Evolutionary conservation across 2,888 invertebrate species (phyloP), one percentile per base, ranked within the genome.

Genomic region (Aspidapion aeneum): DNA sequence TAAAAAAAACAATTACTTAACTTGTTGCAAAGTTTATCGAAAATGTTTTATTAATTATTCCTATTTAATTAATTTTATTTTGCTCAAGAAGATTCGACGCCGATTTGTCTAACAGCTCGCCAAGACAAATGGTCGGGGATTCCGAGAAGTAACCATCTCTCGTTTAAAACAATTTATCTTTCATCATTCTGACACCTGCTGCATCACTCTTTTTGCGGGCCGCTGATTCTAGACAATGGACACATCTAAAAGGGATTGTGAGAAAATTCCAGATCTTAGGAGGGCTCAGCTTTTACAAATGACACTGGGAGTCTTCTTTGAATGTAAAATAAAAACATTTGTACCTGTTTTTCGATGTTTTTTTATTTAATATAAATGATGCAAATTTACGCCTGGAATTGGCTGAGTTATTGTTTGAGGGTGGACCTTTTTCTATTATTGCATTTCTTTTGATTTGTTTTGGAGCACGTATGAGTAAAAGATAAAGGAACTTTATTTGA

Each of bases 111-210:
- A 52, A 52, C 52, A 52, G 17, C 52, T 52, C 35, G 22, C 58
- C 57, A 60, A 61, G 68, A 71, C 68, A 70, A 71, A 71, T 70
- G 71, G 64, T 62, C 60, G 60, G 35, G 58, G 67, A 66, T 71
- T 71, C 71, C 66, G 56, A 62, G 69, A 71, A 71, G 57, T 35
- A 35, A 35, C 35, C 35, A 62, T 61, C 65, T 65, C 62, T 64
- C 62, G 65, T 68, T 70, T 69, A 70, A 70, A 70, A 71, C 71
- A 72, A 72, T 72, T 72, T 72, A 72, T 72, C 72, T 72, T 67
- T 68, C 69, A 70, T 71, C 70, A 68, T 61, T 67, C 64, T 69
- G 72, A 72, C 72, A 71, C 70, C 69, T 71, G 69, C 70, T 62
- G 63, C 63, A 65, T 69, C 63, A 52, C 7, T 52, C 52, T 52